These are phyloP conservation scores for Drosophila atripex DNA, from an alignment of 2,888 invertebrate genomes.

Conservation along the genomic window DNA sequence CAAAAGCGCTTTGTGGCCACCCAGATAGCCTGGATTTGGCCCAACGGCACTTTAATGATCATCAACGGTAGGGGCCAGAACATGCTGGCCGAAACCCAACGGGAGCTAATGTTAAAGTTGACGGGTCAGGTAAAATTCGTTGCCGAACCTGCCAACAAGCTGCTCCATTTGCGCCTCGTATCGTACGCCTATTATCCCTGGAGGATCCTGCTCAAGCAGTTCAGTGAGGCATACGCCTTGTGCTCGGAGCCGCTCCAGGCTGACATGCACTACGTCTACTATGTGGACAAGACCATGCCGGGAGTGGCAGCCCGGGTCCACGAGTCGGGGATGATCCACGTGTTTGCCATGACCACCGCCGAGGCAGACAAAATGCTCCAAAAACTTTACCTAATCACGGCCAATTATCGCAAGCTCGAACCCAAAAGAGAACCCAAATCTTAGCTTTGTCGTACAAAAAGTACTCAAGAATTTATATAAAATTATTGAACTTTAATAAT, in stretches of 20 bases:
- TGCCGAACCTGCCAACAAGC: neutral
- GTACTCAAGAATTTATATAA: too few relatives aligned
- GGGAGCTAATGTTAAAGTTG: constrained; percentile 16
- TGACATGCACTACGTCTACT: constrained; percentile 23
- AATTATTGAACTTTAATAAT: too few relatives aligned
- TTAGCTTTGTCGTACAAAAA: too few relatives aligned
- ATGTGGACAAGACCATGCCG: constrained; percentile 42
- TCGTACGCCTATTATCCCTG: constrained; percentile 35
- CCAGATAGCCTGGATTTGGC: constrained; percentile 52
- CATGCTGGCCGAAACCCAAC: constrained; percentile 23
- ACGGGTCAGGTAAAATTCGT: neutral
- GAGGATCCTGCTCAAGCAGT: constrained; percentile 34
- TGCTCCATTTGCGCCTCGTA: constrained; percentile 11
- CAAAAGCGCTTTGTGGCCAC: constrained; percentile 26
- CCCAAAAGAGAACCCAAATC: neutral
- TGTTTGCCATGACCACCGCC: constrained; percentile 35
- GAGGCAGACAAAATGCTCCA: constrained; percentile 40
- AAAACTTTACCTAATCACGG: constrained; percentile 33
- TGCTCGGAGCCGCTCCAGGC: neutral
- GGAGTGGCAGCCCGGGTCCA: constrained; percentile 45
- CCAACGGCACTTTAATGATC: constrained; percentile 46
- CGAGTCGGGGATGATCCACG: constrained; percentile 44
- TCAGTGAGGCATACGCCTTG: constrained; percentile 18
- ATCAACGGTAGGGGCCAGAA: constrained; percentile 34
- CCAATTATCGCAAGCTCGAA: constrained; percentile 43